phyloP scores from a whole-genome alignment of 2,888 invertebrate genomes.

The Macrostomum cliftonense region DNA sequence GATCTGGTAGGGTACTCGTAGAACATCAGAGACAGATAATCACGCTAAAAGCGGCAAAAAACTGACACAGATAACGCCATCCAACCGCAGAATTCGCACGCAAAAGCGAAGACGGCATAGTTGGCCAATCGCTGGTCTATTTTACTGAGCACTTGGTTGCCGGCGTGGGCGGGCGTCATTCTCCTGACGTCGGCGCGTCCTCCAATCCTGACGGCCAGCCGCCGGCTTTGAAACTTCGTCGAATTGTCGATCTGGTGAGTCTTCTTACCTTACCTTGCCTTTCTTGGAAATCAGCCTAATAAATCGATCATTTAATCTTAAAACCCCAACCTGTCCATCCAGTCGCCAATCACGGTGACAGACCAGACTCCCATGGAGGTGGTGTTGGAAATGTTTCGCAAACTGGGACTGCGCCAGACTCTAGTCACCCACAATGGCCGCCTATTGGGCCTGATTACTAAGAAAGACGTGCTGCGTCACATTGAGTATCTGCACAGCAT shows the following conservation, averaged over 20 bases:
- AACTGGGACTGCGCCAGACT: slow-evolving; percentile 82
- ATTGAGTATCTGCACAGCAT: slow-evolving; percentile 90
- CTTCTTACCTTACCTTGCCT: no score
- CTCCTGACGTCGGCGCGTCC: no score
- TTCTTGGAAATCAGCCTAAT: no score
- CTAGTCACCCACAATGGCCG: slow-evolving; percentile 92
- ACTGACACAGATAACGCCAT: no score
- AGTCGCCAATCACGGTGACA: slow-evolving; percentile 84
- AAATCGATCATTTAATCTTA: no score
- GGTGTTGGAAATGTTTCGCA: slow-evolving; percentile 98
- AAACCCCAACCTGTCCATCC: slow-evolving; percentile 8
- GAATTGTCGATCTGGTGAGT: no score
- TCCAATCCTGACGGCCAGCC: no score
- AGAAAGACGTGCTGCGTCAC: slow-evolving; percentile 91
- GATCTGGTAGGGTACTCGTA: no score
- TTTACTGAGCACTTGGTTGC: slow-evolving; percentile 45
- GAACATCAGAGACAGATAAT: no score
- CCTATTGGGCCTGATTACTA: slow-evolving; percentile 86
- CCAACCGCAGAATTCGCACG: slow-evolving; percentile 60
- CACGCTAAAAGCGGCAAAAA: no score
- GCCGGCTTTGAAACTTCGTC: no score
- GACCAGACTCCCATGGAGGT: slow-evolving; percentile 99
- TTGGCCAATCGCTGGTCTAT: slow-evolving; percentile 62
- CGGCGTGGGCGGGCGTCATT: slow-evolving; percentile 24
- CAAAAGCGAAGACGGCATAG: slow-evolving; percentile 66